Conservation (phyloP, 2,888 invertebrate species). For the Tillus elongatus region DNA sequence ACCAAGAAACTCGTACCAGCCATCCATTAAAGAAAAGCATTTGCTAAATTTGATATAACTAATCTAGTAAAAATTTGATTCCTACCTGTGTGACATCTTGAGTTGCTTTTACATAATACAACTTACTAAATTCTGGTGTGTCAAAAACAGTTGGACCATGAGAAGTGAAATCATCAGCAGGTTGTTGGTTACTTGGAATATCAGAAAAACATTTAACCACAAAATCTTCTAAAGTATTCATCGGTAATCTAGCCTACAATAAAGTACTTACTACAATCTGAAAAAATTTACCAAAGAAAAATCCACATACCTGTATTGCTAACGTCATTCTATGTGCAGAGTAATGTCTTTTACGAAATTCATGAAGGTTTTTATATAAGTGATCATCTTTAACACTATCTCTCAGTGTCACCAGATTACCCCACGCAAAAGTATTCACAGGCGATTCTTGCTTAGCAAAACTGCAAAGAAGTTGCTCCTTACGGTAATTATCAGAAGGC, state of each 20-base stretch:
- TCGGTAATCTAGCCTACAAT: conserved; percentile 49
- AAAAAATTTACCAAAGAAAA: neutral
- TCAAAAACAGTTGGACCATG: conserved; percentile 49
- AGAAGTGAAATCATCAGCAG: conserved; percentile 51
- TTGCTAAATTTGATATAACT: conserved; percentile 6
- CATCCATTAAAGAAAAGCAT: too few species aligned
- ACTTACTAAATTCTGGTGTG: conserved; percentile 53
- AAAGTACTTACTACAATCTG: neutral
- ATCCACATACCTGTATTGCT: conserved; percentile 58
- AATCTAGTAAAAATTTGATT: conserved; percentile 6
- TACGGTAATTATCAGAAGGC: conserved; percentile 64
- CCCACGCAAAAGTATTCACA: conserved; percentile 76
- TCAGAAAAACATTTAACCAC: conserved; percentile 57
- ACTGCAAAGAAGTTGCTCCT: conserved; percentile 65
- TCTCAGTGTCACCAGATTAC: conserved; percentile 64
- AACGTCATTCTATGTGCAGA: conserved; percentile 83
- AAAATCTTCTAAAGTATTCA: conserved; percentile 55
- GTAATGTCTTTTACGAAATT: conserved; percentile 70
- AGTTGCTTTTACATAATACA: conserved; percentile 67
- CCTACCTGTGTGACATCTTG: conserved; percentile 61
- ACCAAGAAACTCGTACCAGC: too few species aligned
- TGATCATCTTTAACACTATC: conserved; percentile 58
- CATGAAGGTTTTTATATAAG: conserved; percentile 60
- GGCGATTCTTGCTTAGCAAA: conserved; percentile 63
- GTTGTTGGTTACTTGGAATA: conserved; percentile 58